Evolutionary conservation across 2,888 invertebrate genomes (phyloP).

Genomic region (Apodemia duryi): DNA sequence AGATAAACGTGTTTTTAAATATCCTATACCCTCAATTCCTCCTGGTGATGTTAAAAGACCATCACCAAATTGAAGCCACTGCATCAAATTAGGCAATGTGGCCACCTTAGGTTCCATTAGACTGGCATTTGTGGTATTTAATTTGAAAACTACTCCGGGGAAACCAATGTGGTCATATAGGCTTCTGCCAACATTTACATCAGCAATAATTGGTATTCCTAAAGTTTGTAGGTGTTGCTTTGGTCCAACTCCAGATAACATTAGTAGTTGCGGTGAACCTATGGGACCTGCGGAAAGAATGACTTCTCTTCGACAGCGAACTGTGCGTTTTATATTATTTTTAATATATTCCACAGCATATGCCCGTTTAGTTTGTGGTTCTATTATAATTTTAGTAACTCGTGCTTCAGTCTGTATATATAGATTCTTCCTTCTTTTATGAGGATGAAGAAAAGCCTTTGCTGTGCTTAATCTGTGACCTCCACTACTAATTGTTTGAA

Average conservation of each 20-base stretch:
- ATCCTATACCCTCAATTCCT: constrained; percentile 83
- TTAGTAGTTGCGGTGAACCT: constrained; percentile 93
- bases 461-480: constrained; percentile 84
- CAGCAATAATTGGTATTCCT: constrained; percentile 80
- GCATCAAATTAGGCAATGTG: constrained; percentile 57
- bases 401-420: constrained; percentile 63
- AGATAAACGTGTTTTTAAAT: constrained; percentile 79
- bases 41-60: constrained; percentile 81
- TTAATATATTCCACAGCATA: constrained; percentile 84
- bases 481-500: constrained; percentile 73
- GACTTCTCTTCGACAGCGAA: constrained; percentile 87
- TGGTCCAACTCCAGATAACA: constrained; percentile 89
- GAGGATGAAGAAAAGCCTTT: constrained; percentile 82
- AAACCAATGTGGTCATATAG: constrained; percentile 82
- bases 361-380: constrained; percentile 80
- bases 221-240: constrained; percentile 75
- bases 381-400: constrained; percentile 62
- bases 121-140: constrained; percentile 65
- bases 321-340: constrained; percentile 66
- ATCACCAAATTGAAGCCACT: constrained; percentile 70
- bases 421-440: constrained; percentile 82
- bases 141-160: constrained; percentile 67
- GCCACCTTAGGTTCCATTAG: constrained; percentile 62
- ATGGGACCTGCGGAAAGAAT: constrained; percentile 92
- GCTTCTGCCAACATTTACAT: constrained; percentile 83